A percentile compares a stretch with the other conserved stretches of the same genome.
These are phyloP conservation scores for Capromys pilorides DNA, from an alignment of 2,797 vertebrate genomes.

Conservation along the genomic window DNA sequence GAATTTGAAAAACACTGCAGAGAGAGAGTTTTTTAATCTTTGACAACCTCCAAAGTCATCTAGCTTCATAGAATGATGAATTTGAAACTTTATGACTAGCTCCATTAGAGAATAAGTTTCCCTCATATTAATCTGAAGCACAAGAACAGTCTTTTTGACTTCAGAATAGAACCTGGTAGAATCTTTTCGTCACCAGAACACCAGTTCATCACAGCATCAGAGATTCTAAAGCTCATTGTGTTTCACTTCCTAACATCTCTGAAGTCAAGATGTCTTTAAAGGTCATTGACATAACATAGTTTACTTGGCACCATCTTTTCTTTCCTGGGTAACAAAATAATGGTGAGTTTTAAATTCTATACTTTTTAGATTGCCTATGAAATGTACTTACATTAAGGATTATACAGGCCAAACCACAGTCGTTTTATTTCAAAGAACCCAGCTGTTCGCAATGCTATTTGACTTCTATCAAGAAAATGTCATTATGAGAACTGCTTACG, in stretches of 20 bases:
- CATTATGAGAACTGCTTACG: slow-evolving; percentile 15
- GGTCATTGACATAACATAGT: background rate
- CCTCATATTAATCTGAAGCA: slow-evolving; percentile 18
- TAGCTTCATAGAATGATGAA: slow-evolving; percentile 43
- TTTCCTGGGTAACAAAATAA: slow-evolving; percentile 43
- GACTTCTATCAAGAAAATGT: slow-evolving; percentile 40
- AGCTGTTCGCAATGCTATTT: slow-evolving; percentile 7
- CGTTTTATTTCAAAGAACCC: background rate
- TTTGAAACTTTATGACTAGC: background rate
- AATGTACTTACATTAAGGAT: background rate
- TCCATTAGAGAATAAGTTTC: slow-evolving; percentile 44
- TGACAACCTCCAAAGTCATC: slow-evolving; percentile 34
- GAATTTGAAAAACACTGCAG: background rate
- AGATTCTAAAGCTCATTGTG: slow-evolving; percentile 39
- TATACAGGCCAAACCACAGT: background rate
- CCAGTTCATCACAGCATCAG: slow-evolving; percentile 24
- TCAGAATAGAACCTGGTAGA: slow-evolving; percentile 40
- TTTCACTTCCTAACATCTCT: slow-evolving; percentile 22
- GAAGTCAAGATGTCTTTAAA: slow-evolving; percentile 49
- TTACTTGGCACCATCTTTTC: background rate
- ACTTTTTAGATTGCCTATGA: background rate
- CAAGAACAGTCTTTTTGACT: background rate
- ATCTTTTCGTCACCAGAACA: slow-evolving; percentile 47
- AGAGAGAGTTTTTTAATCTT: slow-evolving; percentile 44
- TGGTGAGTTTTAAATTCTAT: slow-evolving; percentile 13